Evolutionary conservation across 2,888 invertebrate species (phyloP), one percentile per base, ranked within the genome.

Genomic region (Diarsia dahlii): DNA sequence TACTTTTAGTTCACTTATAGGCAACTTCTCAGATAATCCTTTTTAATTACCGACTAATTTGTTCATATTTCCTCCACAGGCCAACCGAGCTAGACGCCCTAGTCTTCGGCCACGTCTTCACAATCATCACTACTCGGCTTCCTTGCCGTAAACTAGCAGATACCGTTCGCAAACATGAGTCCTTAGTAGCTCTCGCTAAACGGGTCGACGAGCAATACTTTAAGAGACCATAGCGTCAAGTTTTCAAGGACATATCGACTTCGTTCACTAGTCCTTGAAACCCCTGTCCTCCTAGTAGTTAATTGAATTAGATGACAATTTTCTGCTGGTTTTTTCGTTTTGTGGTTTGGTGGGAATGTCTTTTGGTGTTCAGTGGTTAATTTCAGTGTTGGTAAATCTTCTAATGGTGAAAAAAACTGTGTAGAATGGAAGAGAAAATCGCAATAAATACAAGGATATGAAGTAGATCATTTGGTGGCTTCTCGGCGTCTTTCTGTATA

Each of bases 41-140:
- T 34, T 13, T n/a, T 5, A 18, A 62, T 34, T 34, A 15, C 0
- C 8, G 9, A 56, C 2, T 46, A 46, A 73, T 58, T 23, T 9
- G 48, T 23, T 0, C 2, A 0, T 0, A 10, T 78, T 75, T 70
- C 56, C 10, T 94, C 96, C 62, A 87, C 97, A 98, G 98, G 72
- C 99, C 99, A 1, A 99, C 99, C 50, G 99, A 99, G 95, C 96
- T 99, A 82, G 99, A 99, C 95, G 99, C 99, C 3, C 95, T 99
- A 54, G 98, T 99, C 0, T 99, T 99, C 97, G 99, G 99, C 0
- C 99, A 99, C 95, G 97, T 99, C n/a, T 99, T 98, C 95, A 98
- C 99, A 0, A 98, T 99, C 86, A 96, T 99, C 78, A 99, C 99
- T 12, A 99, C 99, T 9, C 97, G 98, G 3, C 96, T 99, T 60